Evolutionary conservation across 1,140 invertebrate genomes (phyloP), one percentile per base, ranked within the genome.

Genomic region (Halictus rubicundus): DNA sequence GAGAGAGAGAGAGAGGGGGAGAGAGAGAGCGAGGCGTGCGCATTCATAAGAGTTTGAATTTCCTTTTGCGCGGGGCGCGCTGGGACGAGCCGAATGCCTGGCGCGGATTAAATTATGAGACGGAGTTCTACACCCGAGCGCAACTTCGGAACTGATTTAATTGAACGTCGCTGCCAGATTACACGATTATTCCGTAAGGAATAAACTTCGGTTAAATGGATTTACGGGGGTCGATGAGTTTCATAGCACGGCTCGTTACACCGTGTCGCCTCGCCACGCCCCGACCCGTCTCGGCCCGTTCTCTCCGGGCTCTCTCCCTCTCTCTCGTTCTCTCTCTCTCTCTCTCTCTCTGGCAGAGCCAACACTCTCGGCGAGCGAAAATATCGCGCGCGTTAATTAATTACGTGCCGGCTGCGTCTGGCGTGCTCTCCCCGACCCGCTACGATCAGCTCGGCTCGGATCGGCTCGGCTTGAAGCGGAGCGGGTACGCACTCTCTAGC

Each of bases 111-210:
- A 74, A 74, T 79, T 79, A 79, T 66, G 71, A 79, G 52, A 73
- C 70, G 63, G 71, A 52, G 63, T 60, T 66, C 49, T 27, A 61
- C 37, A 25, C 12, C 49, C 19, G 49, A 42, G 39, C 9, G 49
- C 16, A 74, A 79, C 39, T 79, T 79, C 23, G 39, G 54, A 68
- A 54, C 21, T 74, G 61, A 79, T 74, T 79, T 74, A 74, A 79
- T 79, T 74, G 70, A 74, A 74, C 70, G 63, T 61, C 49, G 52
- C 52, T n/a, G 60, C 39, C 61, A 54, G 70, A 79, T 79, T 79
- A 79, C 63, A 60, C 52, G 78, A 79, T 79, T 79, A 79, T 59
- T 74, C 78, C 78, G 63, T 49, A 59, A 78, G 71, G 78, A 71
- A 68, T 74, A 60, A 79, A 79, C 52, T 79, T 32, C 25, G n/a